These are phyloP conservation scores for Philereme transversata DNA, from an alignment of 2,888 invertebrate genomes.

Conservation along the genomic window DNA sequence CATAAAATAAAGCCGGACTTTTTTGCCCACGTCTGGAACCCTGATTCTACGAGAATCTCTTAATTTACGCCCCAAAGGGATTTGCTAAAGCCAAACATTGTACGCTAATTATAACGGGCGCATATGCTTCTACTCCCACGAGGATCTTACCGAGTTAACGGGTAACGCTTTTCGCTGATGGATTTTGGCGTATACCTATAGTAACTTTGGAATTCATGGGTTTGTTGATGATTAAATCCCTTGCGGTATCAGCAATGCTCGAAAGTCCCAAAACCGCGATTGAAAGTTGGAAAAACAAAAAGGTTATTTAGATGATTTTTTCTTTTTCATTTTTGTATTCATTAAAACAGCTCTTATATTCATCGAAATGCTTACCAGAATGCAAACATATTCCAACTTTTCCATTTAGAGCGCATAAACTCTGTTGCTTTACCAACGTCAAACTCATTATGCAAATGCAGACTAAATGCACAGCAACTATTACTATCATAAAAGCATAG, in stretches of 20 bases:
- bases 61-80: slow-evolving; percentile 83
- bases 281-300: not conserved
- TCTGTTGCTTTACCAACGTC: slow-evolving; percentile 1
- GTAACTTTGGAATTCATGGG: slow-evolving; percentile 6
- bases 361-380: not conserved
- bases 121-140: slow-evolving; percentile 78
- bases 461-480: slow-evolving; percentile 45
- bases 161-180: slow-evolving; percentile 48
- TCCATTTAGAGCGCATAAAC: not conserved
- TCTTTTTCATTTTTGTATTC: no score
- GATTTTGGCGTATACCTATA: slow-evolving; percentile 23
- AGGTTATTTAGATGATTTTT: no score
- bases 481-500: slow-evolving; percentile 41
- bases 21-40: not conserved
- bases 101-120: slow-evolving; percentile 83
- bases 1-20: not conserved
- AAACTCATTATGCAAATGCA: slow-evolving; percentile 38
- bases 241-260: slow-evolving; percentile 13
- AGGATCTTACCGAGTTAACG: slow-evolving; percentile 72
- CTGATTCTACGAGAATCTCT: slow-evolving; percentile 69
- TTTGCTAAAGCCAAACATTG: slow-evolving; percentile 83
- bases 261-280: not conserved
- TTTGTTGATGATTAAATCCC: slow-evolving; percentile 3
- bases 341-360: not conserved
- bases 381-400: not conserved